These are phyloP conservation scores for Standfussiana lucernea DNA, from an alignment of 2,888 invertebrate genomes.

Conservation along the genomic window DNA sequence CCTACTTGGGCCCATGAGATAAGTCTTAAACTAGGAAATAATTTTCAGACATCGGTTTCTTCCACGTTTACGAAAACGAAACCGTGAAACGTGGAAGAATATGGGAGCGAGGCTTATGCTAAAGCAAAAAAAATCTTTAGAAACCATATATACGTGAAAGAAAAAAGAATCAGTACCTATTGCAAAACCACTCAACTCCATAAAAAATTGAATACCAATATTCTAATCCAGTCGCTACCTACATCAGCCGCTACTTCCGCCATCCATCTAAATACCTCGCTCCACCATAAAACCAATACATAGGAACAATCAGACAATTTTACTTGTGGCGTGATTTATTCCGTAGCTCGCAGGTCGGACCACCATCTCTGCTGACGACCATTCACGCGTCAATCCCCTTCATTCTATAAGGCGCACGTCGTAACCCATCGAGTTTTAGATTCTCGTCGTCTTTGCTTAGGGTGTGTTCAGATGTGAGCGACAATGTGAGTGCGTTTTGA, in stretches of 20 bases:
- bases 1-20: not conserved
- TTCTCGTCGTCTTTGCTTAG: slow-evolving; percentile 27
- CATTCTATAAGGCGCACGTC: slow-evolving; percentile 67
- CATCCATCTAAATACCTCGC: slow-evolving; percentile 54
- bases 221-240: slow-evolving; percentile 23
- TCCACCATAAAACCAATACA: slow-evolving; percentile 60
- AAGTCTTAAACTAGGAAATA: too few species aligned
- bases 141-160: too few species aligned
- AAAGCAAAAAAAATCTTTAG: too few species aligned
- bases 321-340: slow-evolving; percentile 64
- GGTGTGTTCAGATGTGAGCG: not conserved
- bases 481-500: not conserved
- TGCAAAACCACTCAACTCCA: not conserved
- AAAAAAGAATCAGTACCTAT: too few species aligned
- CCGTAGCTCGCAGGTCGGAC: slow-evolving; percentile 48
- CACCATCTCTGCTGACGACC: slow-evolving; percentile 62
- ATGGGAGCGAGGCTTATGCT: too few species aligned
- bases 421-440: slow-evolving; percentile 59
- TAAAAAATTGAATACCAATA: slow-evolving; percentile 7
- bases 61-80: too few species aligned
- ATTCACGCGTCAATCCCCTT: slow-evolving; percentile 71
- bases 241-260: slow-evolving; percentile 34
- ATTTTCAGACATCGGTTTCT: too few species aligned
- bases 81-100: too few species aligned
- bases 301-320: slow-evolving; percentile 63